Evolutionary conservation across 2,797 vertebrate species (phyloP).

Genomic region (Aulostomus chinensis): DNA sequence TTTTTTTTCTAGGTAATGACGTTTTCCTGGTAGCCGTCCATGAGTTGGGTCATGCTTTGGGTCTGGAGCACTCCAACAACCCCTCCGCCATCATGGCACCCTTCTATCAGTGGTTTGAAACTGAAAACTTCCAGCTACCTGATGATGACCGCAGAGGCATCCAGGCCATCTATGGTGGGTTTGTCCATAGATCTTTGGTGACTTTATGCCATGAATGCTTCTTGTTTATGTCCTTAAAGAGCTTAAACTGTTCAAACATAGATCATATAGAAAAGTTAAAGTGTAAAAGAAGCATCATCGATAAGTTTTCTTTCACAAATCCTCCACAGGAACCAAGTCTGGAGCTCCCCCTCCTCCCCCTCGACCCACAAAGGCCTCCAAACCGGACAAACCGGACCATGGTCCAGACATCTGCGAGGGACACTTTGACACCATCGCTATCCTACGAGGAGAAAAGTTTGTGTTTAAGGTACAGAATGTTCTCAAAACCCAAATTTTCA

Average conservation of each 20-base stretch:
- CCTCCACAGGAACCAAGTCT: slow-evolving; percentile 72
- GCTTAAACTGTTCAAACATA: too few relatives aligned
- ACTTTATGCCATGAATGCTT: too few relatives aligned
- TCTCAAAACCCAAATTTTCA: neutral
- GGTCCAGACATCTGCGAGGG: slow-evolving; percentile 91
- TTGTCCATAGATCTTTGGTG: neutral
- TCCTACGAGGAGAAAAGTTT: slow-evolving; percentile 92
- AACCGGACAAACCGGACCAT: slow-evolving; percentile 70
- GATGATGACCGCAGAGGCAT: slow-evolving; percentile 90
- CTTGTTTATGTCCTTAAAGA: too few relatives aligned
- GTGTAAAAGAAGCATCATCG: too few relatives aligned
- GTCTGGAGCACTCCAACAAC: slow-evolving; percentile 89
- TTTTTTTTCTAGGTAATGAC: slow-evolving; percentile 82
- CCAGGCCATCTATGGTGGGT: slow-evolving; percentile 88
- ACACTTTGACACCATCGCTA: slow-evolving; percentile 89
- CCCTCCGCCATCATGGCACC: slow-evolving; percentile 93
- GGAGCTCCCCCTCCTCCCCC: slow-evolving; percentile 68
- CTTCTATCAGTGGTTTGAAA: slow-evolving; percentile 96
- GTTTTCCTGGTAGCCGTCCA: slow-evolving; percentile 93
- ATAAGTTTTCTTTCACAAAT: neutral
- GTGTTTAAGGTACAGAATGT: slow-evolving; percentile 87
- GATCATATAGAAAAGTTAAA: too few relatives aligned
- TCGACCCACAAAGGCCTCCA: slow-evolving; percentile 63
- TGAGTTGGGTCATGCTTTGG: slow-evolving; percentile 91
- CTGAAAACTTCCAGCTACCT: slow-evolving; percentile 88